Evolutionary conservation across 2,797 vertebrate species (phyloP), one percentile per base, ranked within the genome.

Genomic region (Esox lucius): DNA sequence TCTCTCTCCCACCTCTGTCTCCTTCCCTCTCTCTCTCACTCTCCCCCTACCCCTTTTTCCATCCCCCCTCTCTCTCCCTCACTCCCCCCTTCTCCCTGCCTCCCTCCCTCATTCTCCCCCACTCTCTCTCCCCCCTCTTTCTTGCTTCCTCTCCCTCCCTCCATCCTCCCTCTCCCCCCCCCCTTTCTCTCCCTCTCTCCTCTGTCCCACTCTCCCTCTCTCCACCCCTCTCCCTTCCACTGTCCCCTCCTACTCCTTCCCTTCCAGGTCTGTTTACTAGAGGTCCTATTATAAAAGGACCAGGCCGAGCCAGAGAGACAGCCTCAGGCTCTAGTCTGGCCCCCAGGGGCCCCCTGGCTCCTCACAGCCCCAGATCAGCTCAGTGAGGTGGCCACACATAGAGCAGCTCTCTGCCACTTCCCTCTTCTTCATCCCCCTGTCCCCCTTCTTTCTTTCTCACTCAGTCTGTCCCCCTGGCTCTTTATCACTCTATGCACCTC

Each of bases 261-360:
- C 84, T 11, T 56, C 82, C 81, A 83, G 78, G 76, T 82, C 70
- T 89, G 85, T 91, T 93, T 92, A 90, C 85, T 79, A 74, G 85
- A 89, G 87, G 88, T 89, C 87, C 81, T 86, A 81, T 93, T 92
- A 93, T 93, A 91, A 93, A 93, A 93, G 86, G 87, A 82, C 85
- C 84, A 80, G 88, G 83, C 85, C 83, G 79, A 86, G 62, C 83
- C 70, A 15, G 84, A 84, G 81, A 90, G n/a, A 71, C 87, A 89
- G 92, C 90, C 87, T 86, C 80, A 80, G 90, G 91, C 89, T 77
- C 86, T 80, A 79, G 90, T 91, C 89, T 78, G 90, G 82, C 91
- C 91, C 91, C 73, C 70, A 13, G 51, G 69, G 68, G 80, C 83
- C 85, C 84, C 82, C 75, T 48, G 78, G 84, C 90, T 90, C 84